Base-by-base conservation (phyloP, 2,113 vertebrate species). In the Urocolius indicus region DNA sequence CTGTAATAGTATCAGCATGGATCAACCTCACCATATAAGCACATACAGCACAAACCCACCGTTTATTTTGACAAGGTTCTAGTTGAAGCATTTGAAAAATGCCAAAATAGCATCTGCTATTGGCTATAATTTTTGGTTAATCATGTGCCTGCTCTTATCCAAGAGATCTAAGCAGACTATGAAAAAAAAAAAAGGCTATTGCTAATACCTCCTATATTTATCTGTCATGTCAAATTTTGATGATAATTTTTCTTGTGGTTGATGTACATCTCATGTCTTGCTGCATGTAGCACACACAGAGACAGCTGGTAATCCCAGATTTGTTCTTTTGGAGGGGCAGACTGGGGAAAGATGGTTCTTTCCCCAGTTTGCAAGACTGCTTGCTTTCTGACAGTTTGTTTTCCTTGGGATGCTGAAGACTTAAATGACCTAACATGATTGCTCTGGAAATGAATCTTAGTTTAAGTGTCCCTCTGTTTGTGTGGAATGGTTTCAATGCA, bases 1-100 rank as follows among this genome's bases (percentile, higher is more conserved):
- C 92, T 91, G 97, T 87, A 97, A 98, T 75, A 94, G 92, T 96
- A 96, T 98, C 97, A 80, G 52, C 45, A 34, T 90, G 94, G 96
- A 98, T 93, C 97, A 96, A 91, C 97, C 95, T 98, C 97, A 97
- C 98, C 98, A 98, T 98, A 98, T 98, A 98, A 98, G 98, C 97
- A 96, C 98, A 98, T 97, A 89, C 57, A 97, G 97, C 93, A 97
- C 96, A 95, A 96, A 97, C 96, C 94, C 85, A 95, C 57, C 14
- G 1, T 96, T 97, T 98, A 97, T 98, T 98, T 98, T 98, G 96
- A 98, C 96, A 98, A 98, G 94, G 93, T 96, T 97, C 85, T 95
- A 91, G 91, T 55, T 80, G 81, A 98, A 96, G 94, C 96, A 98
- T 98, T 97, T 97, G 83, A 97, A 98, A 98, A 97, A 98, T 97